Evolutionary conservation across 2,113 vertebrate species (phyloP), one percentile per base, ranked within the genome.

Genomic region (Ia io): DNA sequence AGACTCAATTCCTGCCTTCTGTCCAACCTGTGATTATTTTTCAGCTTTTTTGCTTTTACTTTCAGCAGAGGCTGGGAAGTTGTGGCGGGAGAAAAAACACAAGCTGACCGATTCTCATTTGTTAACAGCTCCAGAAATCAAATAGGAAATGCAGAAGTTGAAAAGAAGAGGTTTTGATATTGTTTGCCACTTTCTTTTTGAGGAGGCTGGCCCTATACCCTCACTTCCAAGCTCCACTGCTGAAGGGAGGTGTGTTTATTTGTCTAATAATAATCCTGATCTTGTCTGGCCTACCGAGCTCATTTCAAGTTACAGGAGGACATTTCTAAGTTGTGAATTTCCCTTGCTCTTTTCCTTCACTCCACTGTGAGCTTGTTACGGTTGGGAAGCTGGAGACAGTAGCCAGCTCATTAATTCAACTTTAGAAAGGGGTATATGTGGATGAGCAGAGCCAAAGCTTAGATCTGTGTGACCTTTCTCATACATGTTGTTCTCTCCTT

Each of bases 351-450:
- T 85, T 89, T 78, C 83, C 70, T 90, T 17, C 1, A 25, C 88
- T 95, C 42, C 5, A 25, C 74, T 84, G 63, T 49, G 65, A 79
- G n/a, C 56, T 88, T 71, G 17, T 86, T 78, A 32, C 17, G 63
- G 37, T 56, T 5, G 0, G 37, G 65, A 91, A 79, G 53, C 53
- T 83, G 77, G 78, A 82, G 84, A 90, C 37, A 3, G 20, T 40
- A 70, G 73, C 61, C 25, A n/a, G 56, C 74, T 94, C 82, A 56
- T 94, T 86, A 91, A 95, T 92, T 93, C 65, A 44, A 11, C 65
- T 59, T 44, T 80, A 40, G 73, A 44, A 90, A 83, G 63, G 22
- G 42, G 44, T 61, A 23, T 80, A 44, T 13, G 18, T 0, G 0
- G 23, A 28, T 28, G 37, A 77, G 40, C 80, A 51, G 73, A 90